Base-by-base conservation (phyloP, 2,113 vertebrate genomes). In the Uria aalge region DNA sequence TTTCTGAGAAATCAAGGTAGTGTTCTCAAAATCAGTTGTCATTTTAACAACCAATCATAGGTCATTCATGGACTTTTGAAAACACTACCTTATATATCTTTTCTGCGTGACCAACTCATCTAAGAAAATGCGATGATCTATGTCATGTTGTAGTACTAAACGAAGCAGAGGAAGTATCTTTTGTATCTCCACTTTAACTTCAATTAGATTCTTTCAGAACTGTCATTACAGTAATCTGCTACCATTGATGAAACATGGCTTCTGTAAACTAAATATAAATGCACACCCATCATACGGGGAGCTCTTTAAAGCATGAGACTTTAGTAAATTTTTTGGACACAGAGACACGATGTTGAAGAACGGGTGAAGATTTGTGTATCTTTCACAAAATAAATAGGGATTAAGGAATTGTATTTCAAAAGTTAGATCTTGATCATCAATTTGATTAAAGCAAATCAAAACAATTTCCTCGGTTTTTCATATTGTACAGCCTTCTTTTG, bases 41-140 rank as follows among this genome's bases (percentile, higher is more conserved):
- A 40, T 88, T 92, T 82, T 36, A 48, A n/a, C 38, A 68, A 20
- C 9, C 12, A 50, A 5, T 38, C 18, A 21, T 11, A 72, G 5
- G 4, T 36, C 17, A n/a, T 68, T 63, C 4, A 12, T 38, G 38
- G 27, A 64, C 19, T 75, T 83, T n/a, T 80, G 29, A 66, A 71
- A 92, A 45, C 21, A 59, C 8, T 17, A n/a, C 3, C 3, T 21
- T 30, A n/a, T 22, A 6, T 20, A 24, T 50, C 7, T 77, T 67
- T 82, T 78, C 7, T 26, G 4, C 0, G 0, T 57, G 18, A 41
- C 13, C 91, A 12, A 56, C 2, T 52, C 19, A 36, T 8, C 11
- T 76, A 64, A 47, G 34, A 72, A 75, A 86, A 63, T 56, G 14
- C 23, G 24, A 43, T 41, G 34, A 47, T 9, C 15, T 66, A 19